Conservation (phyloP, 2,113 vertebrate genomes). For the Brachionichthys hirsutus region DNA sequence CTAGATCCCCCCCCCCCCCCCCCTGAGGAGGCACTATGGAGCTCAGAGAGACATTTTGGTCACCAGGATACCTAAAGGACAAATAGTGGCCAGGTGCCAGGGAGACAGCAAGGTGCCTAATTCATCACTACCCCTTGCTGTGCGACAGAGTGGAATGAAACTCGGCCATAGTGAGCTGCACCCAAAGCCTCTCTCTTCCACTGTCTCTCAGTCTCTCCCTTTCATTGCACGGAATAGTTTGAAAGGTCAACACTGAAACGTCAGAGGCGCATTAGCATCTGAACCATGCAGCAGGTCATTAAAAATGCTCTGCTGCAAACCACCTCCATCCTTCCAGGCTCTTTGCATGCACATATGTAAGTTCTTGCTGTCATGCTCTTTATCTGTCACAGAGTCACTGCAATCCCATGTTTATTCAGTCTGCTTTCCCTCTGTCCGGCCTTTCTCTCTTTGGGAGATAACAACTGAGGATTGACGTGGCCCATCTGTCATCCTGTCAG, state of each 20-base stretch:
- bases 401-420: background rate
- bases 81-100: slow-evolving; percentile 60
- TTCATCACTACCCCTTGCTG: slow-evolving; percentile 23
- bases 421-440: slow-evolving; percentile 9
- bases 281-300: slow-evolving; percentile 58
- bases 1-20: no score
- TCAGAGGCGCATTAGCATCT: slow-evolving; percentile 56
- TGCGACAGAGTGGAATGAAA: slow-evolving; percentile 44
- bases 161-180: slow-evolving; percentile 1
- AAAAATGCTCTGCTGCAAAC: slow-evolving; percentile 39
- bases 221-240: slow-evolving; percentile 22
- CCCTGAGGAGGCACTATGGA: slow-evolving; percentile 19
- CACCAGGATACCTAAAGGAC: slow-evolving; percentile 63
- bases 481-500: slow-evolving; percentile 49
- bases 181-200: slow-evolving; percentile 3
- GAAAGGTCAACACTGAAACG: slow-evolving; percentile 30
- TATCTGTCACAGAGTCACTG: slow-evolving; percentile 20
- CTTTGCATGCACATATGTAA: slow-evolving; percentile 26
- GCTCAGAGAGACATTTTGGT: slow-evolving; percentile 37
- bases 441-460: slow-evolving; percentile 26
- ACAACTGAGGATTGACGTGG: slow-evolving; percentile 15
- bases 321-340: slow-evolving; percentile 20
- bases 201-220: slow-evolving; percentile 12
- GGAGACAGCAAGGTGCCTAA: slow-evolving; percentile 54
- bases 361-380: slow-evolving; percentile 2